Conservation (phyloP, 2,888 invertebrate species). For the Anthrax anthrax region DNA sequence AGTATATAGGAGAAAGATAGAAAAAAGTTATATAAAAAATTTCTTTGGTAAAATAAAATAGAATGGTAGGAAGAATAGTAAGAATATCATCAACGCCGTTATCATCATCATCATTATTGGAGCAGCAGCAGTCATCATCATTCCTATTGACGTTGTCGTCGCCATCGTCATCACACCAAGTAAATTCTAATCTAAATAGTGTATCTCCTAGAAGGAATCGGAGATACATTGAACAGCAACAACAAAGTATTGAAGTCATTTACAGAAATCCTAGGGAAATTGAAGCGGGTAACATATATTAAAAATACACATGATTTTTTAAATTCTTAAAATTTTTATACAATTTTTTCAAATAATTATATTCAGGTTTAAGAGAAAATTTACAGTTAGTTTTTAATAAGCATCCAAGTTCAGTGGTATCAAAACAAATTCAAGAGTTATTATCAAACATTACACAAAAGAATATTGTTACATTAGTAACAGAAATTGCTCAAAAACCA, state of each 20-base stretch:
- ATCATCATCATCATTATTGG: background rate
- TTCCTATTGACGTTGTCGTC: background rate
- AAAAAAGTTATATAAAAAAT: background rate
- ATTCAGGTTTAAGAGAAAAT: background rate
- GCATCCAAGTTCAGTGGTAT: conserved; percentile 19
- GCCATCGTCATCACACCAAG: no score
- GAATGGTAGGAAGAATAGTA: background rate
- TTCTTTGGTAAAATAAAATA: background rate
- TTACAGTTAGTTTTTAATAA: background rate
- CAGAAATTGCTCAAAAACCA: conserved; percentile 24
- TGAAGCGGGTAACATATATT: background rate
- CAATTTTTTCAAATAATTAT: background rate
- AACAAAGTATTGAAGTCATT: background rate
- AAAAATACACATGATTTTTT: background rate
- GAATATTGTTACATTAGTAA: conserved; percentile 21
- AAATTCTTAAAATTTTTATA: background rate
- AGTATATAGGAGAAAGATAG: background rate
- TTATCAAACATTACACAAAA: conserved; percentile 17
- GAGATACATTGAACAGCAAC: background rate
- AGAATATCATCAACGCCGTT: background rate
- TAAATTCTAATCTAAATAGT: no score
- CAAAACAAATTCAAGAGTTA: conserved; percentile 21
- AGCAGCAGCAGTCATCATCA: background rate
- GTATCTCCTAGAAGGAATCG: no score
- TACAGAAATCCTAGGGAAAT: background rate